These are phyloP conservation scores for Coregonus suidteri DNA, from an alignment of 2,797 vertebrate genomes.

Conservation along the genomic window DNA sequence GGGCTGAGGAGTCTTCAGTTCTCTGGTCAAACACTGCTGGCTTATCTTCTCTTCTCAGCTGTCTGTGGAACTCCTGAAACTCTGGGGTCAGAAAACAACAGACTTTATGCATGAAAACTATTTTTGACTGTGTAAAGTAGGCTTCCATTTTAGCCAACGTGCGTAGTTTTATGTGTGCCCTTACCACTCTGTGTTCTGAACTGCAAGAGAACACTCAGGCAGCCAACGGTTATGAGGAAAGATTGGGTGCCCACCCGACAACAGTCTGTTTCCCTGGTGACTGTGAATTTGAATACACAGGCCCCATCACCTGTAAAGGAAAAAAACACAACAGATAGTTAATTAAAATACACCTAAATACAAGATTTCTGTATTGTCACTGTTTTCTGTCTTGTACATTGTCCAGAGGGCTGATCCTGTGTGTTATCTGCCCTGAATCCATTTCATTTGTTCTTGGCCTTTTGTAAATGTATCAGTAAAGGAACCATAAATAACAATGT, in stretches of 20 bases:
- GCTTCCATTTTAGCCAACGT: slow-evolving; percentile 5
- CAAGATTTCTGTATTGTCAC: background rate
- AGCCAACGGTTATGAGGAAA: slow-evolving; percentile 73
- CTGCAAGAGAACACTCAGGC: slow-evolving; percentile 71
- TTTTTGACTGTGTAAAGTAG: background rate
- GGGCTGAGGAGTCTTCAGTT: background rate
- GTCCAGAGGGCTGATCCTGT: background rate
- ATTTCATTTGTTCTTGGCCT: background rate
- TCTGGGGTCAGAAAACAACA: slow-evolving; percentile 35
- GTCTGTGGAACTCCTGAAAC: slow-evolving; percentile 43
- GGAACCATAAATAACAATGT: background rate
- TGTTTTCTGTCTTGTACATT: background rate
- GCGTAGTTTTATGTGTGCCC: slow-evolving; percentile 33
- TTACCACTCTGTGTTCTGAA: slow-evolving; percentile 75
- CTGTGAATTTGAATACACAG: slow-evolving; percentile 72
- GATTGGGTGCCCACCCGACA: slow-evolving; percentile 79
- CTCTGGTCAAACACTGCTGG: background rate
- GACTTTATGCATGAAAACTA: background rate
- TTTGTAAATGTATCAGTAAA: background rate
- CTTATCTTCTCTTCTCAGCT: slow-evolving; percentile 6
- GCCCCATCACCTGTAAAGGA: slow-evolving; percentile 68
- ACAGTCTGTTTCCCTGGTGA: slow-evolving; percentile 74
- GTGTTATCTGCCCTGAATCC: background rate
- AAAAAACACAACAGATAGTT: slow-evolving; percentile 21
- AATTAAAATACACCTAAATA: background rate